phyloP scores from a whole-genome alignment of 92 coral and sea anemone species.

The Phymanthus crucifer region DNA sequence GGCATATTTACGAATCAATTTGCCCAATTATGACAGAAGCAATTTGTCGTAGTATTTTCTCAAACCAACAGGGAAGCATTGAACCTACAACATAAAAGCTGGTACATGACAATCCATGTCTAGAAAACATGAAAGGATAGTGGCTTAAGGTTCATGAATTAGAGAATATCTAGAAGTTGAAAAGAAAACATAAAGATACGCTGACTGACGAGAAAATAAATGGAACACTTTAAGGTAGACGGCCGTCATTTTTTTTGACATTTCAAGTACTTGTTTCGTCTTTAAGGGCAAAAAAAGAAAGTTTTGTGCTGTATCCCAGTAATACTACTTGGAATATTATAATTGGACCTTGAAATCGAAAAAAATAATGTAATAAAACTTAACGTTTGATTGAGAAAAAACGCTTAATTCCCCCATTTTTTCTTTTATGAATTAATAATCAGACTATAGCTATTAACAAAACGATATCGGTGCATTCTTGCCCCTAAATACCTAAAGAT shows the following conservation, averaged over 20 bases:
- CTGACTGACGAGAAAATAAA: too few species aligned
- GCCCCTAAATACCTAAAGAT: not conserved
- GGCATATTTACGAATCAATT: conserved; percentile 24
- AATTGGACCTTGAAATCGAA: too few species aligned
- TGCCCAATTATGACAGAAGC: conserved; percentile 23
- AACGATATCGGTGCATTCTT: not conserved
- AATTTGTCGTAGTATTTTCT: conserved; percentile 29
- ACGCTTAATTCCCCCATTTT: not conserved
- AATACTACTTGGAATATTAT: too few species aligned
- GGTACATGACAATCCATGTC: not conserved
- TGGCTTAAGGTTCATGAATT: too few species aligned
- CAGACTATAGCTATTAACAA: not conserved
- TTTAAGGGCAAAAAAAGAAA: too few species aligned
- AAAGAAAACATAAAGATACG: too few species aligned
- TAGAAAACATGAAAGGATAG: too few species aligned
- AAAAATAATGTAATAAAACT: not conserved
- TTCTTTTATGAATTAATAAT: not conserved
- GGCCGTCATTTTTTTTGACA: too few species aligned
- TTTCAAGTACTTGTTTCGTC: too few species aligned
- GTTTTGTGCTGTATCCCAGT: too few species aligned
- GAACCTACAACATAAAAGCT: conserved; percentile 7
- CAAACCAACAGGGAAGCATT: not conserved
- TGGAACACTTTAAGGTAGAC: too few species aligned
- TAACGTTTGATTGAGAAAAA: not conserved
- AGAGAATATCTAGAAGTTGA: too few species aligned